Base-by-base conservation (phyloP, 1,140 invertebrate species). In the Hylyphantes graminicola region DNA sequence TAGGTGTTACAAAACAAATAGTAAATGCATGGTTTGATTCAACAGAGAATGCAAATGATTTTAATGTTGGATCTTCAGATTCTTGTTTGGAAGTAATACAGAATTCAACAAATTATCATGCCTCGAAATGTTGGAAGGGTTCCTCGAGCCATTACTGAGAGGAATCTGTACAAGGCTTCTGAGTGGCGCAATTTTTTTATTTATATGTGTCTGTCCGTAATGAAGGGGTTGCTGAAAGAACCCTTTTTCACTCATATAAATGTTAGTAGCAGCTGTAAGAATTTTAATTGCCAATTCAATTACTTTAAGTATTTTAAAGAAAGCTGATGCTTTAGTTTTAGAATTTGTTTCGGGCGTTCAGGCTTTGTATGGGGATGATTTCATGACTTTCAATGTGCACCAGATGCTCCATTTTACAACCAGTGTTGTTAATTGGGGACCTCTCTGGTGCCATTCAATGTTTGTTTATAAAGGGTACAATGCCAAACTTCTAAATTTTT, bases 291-390 rank as follows among this genome's bases (percentile, higher is more conserved):
- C 15, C 15, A 67, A 21, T 11, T 17, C 15, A 11, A 67, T 67
- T 17, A 67, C 64, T 17, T 11, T 67, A 4, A 11, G 21, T 0
- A 17, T 17, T 17, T 67, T 67, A 67, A 15, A 67, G 21, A 17
- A 11, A 17, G 64, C 19, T 15, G 64, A 67, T 17, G 19, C 15
- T 2, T 4, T 67, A 67, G 2, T 67, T 17, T n/a, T 67, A 67
- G 19, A 35, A 35, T 67, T 67, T 67, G 64, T 21, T 67, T 11
- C 64, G 15, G 15, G 21, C 15, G 19, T 21, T 15, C 19, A 67
- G 10, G 64, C 21, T 17, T 67, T 17, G 64, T 67, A 67, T 67
- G 64, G 64, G 11, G 19, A 67, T 15, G 64, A 67, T n/a, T 67
- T 67, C 21, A 67, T 67, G 8, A 67, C 13, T 67, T n/a, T n/a